Conservation (phyloP, 2,797 vertebrate species). For the Hippopotamyrus pictus region DNA sequence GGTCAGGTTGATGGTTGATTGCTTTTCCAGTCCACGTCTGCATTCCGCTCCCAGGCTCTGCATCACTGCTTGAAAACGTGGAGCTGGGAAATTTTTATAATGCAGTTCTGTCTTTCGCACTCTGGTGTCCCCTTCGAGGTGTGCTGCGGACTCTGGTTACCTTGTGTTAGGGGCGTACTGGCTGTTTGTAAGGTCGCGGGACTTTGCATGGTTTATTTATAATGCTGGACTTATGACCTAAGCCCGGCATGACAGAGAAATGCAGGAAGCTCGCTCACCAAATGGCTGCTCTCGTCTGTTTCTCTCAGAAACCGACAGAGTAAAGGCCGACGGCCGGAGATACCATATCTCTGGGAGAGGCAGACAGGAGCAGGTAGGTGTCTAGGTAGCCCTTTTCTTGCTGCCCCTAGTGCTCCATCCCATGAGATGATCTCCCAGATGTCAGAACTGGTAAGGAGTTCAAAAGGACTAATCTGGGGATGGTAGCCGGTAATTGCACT, state of each 20-base stretch:
- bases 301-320: not conserved
- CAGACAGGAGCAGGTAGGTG: not conserved
- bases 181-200: not conserved
- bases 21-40: not conserved
- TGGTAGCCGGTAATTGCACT: not conserved
- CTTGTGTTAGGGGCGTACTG: not conserved
- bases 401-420: not conserved
- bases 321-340: not conserved
- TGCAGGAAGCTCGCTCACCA: not conserved
- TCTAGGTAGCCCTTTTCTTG: not conserved
- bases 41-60: not conserved
- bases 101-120: not conserved
- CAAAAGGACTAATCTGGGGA: not conserved
- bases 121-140: not conserved
- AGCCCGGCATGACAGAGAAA: not conserved
- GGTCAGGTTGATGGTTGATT: not conserved
- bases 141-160: not conserved
- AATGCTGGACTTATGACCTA: not conserved
- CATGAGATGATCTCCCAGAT: not conserved
- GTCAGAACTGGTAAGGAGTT: not conserved
- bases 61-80: not conserved
- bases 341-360: not conserved
- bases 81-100: not conserved
- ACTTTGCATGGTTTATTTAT: not conserved
- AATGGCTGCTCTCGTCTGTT: not conserved